These are phyloP conservation scores for Sarcophaga rosellei DNA, from an alignment of 2,888 invertebrate species.

Conservation along the genomic window DNA sequence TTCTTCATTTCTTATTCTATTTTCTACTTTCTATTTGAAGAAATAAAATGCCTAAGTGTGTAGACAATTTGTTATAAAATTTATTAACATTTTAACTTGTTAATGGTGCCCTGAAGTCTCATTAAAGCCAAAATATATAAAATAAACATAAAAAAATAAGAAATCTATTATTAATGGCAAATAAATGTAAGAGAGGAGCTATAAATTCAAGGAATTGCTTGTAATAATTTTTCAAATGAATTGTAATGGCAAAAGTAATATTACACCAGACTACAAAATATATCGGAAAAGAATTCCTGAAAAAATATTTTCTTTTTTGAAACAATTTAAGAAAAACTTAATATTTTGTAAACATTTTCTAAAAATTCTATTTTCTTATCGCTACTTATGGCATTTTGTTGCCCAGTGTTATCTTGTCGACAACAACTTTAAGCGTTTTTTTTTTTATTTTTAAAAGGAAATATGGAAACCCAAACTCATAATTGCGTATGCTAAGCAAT, in stretches of 20 bases:
- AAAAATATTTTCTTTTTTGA: too few species aligned
- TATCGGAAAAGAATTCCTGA: too few species aligned
- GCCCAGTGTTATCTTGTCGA: too few species aligned
- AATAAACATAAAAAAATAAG: neutral
- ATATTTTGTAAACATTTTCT: too few species aligned
- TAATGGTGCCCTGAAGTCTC: constrained; percentile 46
- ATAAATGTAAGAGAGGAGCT: neutral
- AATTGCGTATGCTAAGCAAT: too few species aligned
- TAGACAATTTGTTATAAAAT: constrained; percentile 22
- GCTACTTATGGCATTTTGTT: too few species aligned
- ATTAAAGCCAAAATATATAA: constrained; percentile 30
- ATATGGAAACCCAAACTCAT: too few species aligned
- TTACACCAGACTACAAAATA: neutral
- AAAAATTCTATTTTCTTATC: too few species aligned
- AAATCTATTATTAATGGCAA: neutral
- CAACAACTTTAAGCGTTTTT: too few species aligned
- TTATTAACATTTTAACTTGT: constrained; percentile 44
- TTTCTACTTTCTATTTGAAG: neutral
- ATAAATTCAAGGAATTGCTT: neutral
- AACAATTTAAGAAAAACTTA: too few species aligned
- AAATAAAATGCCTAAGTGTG: neutral
- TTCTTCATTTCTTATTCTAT: neutral
- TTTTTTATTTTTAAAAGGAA: too few species aligned
- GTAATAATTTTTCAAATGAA: constrained; percentile 16
- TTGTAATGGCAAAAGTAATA: neutral